These are phyloP conservation scores for Sarcophaga subvicina DNA, from an alignment of 2,888 invertebrate species.

Conservation along the genomic window DNA sequence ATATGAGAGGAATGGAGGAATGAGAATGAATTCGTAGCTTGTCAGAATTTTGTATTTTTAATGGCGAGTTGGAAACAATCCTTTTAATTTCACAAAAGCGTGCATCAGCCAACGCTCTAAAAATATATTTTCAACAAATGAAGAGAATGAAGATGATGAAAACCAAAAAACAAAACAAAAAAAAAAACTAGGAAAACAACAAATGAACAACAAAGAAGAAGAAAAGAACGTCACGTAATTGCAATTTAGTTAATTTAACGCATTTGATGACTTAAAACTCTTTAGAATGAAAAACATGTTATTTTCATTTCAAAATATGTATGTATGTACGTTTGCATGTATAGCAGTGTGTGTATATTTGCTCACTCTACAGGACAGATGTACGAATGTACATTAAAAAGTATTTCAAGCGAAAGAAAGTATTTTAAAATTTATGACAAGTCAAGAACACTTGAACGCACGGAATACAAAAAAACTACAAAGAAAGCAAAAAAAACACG, in stretches of 20 bases:
- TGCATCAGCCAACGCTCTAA: not conserved
- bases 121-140: conserved; percentile 5
- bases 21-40: conserved; percentile 22
- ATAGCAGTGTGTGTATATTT: not conserved
- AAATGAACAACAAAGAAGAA: not conserved
- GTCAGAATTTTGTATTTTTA: conserved; percentile 46
- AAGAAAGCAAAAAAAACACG: conserved; percentile 1
- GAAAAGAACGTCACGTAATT: conserved; percentile 70
- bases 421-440: conserved; percentile 65
- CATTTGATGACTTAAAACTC: conserved; percentile 68
- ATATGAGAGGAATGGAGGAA: not conserved
- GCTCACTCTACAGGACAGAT: not conserved
- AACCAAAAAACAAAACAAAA: conserved; percentile 1
- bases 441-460: conserved; percentile 48
- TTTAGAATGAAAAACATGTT: conserved; percentile 57
- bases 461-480: not conserved
- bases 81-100: conserved; percentile 58
- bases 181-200: conserved; percentile 29
- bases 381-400: conserved; percentile 35
- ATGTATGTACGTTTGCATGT: not conserved
- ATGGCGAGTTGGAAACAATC: conserved; percentile 54
- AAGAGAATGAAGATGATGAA: conserved; percentile 9
- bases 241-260: conserved; percentile 73
- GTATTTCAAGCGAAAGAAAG: conserved; percentile 38
- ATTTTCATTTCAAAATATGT: conserved; percentile 20